These are phyloP conservation scores for Seira sanloemensis DNA, from an alignment of 2,888 invertebrate genomes.

Conservation along the genomic window DNA sequence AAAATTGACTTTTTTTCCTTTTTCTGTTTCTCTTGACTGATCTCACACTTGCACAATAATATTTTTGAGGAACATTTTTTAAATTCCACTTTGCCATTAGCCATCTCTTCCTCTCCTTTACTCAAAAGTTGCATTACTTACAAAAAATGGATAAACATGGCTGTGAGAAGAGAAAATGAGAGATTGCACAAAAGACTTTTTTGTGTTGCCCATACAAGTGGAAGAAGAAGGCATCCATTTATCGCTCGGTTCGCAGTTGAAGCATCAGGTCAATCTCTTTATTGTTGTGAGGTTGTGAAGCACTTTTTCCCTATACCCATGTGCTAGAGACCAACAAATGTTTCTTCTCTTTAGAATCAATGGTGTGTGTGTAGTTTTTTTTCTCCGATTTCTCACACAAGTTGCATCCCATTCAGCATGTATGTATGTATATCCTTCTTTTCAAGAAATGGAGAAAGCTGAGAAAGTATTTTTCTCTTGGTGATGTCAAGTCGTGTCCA, in stretches of 20 bases:
- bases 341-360: not conserved
- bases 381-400: not conserved
- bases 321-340: not conserved
- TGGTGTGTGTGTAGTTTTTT: not conserved
- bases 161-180: not conserved
- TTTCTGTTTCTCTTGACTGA: constrained; percentile 15
- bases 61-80: not conserved
- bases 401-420: not conserved
- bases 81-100: too few species aligned
- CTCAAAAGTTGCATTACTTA: too few species aligned
- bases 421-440: too few species aligned
- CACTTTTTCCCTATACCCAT: not conserved
- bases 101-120: too few species aligned
- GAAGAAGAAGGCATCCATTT: not conserved
- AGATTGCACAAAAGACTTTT: not conserved
- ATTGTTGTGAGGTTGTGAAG: not conserved
- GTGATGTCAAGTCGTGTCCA: not conserved
- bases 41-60: not conserved
- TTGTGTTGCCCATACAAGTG: not conserved
- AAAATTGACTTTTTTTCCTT: not conserved
- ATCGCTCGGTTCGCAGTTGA: not conserved
- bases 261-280: not conserved
- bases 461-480: not conserved
- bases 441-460: not conserved
- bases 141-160: not conserved